Evolutionary conservation across 2,888 invertebrate species (phyloP), one percentile per base, ranked within the genome.

Genomic region (Dolichopus griseipennis): DNA sequence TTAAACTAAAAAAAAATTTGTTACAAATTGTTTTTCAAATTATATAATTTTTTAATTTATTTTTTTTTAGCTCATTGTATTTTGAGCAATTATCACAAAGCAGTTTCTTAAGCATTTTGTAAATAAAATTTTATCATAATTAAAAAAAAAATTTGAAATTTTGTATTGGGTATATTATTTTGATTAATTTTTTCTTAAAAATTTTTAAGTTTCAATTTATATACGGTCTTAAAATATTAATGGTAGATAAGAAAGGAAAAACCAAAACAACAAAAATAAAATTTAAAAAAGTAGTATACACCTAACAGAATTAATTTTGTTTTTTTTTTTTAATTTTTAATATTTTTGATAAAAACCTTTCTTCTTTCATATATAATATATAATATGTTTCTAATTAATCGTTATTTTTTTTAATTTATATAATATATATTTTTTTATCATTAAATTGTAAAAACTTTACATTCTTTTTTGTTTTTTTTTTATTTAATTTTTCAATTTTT

Each of bases 391-490:
- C 52, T 52, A 52, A 52, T 52, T 52, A 52, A 52, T 52, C 18
- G 52, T 34, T 65, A 37, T 9, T 65, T 33, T 34, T n/a, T 64
- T 20, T 64, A 10, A 63, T 63, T 63, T 63, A 63, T 22, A 63
- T 22, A 22, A 65, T 65, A 66, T 68, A 20, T 21, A 66, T 63
- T 27, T 37, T 18, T 52, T 18, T 52, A 52, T 52, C 52, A 52
- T 52, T 52, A 12, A 52, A 52, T 52, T 18, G 52, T 52, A 52
- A 52, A 18, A 52, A 18, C 18, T 52, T 52, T 62, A 68, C 66
- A 20, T 12, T 4, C 66, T 67, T 66, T 20, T 37, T 37, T 37
- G 12, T 37, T 37, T 10, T 12, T 37, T 27, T 27, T 27, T 37
- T 34, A 64, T 41, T 33, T 27, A 27, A 9, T 66, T 43, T 66